These are phyloP conservation scores for Pelagia noctiluca DNA, from an alignment of 30 jellyfish, hydroid and myxozoan genomes.

Conservation along the genomic window DNA sequence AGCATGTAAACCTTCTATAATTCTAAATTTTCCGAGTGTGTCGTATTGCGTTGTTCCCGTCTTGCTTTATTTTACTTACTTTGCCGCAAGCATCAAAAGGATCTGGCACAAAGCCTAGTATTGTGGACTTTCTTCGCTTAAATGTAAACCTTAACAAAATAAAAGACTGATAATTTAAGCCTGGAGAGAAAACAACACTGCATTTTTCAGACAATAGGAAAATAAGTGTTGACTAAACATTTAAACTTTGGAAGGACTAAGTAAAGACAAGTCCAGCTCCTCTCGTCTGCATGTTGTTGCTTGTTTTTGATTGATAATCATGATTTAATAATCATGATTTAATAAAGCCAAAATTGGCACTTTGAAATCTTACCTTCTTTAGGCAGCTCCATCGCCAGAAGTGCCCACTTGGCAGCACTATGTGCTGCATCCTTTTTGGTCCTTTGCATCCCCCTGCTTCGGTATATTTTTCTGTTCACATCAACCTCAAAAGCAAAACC, in stretches of 20 bases:
- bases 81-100: too few species aligned
- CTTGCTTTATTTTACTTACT: background rate
- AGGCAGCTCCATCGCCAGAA: conserved; percentile 74
- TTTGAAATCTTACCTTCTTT: conserved; percentile 17
- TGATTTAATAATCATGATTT: background rate
- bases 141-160: too few species aligned
- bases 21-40: background rate
- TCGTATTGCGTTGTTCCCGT: background rate
- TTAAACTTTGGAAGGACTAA: background rate
- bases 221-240: too few species aligned
- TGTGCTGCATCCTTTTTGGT: conserved; percentile 80
- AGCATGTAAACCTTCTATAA: background rate
- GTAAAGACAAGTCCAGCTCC: background rate
- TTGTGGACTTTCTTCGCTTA: too few species aligned
- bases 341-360: background rate
- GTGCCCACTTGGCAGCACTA: conserved; percentile 87
- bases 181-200: too few species aligned
- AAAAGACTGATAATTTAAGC: too few species aligned
- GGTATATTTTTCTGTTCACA: conserved; percentile 36
- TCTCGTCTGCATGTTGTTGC: background rate
- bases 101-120: too few species aligned
- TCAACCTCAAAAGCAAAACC: conserved; percentile 80
- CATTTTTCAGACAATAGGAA: too few species aligned
- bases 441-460: conserved; percentile 52
- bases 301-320: background rate